Evolutionary conservation across 37 sponge, comb jelly and placozoan genomes (phyloP).

Genomic region (Ianthella basta): DNA sequence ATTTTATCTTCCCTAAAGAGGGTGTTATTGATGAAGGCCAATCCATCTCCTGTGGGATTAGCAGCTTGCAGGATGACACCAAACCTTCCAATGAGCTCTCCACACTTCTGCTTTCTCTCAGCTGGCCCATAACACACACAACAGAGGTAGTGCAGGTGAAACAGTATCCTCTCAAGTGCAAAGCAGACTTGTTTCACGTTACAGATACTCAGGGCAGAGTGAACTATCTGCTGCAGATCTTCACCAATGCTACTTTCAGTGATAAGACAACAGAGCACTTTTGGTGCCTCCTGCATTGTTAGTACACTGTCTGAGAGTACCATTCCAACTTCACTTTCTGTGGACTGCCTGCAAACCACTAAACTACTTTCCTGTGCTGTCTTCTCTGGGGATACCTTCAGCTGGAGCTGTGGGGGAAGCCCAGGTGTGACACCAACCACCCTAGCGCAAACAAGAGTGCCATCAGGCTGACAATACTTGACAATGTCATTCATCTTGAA

Average conservation of each 20-base stretch:
- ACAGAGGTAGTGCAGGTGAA: conserved; percentile 22
- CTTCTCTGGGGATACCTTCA: too few species aligned
- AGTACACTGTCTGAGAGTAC: not conserved
- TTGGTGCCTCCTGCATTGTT: not conserved
- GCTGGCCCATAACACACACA: not conserved
- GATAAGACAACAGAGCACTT: not conserved
- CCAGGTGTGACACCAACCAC: not conserved
- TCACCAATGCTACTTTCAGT: not conserved
- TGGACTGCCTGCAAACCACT: conserved; percentile 1
- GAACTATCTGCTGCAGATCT: not conserved
- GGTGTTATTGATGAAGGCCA: too few species aligned
- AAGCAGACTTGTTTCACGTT: not conserved
- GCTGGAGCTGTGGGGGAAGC: too few species aligned
- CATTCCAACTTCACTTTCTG: not conserved
- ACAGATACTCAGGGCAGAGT: not conserved
- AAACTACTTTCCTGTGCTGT: not conserved
- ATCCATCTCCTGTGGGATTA: too few species aligned
- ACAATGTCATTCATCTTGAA: not conserved
- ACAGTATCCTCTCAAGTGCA: conserved; percentile 16
- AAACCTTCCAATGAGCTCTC: not conserved
- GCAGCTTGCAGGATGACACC: not conserved
- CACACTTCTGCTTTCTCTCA: not conserved
- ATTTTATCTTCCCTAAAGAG: not conserved
- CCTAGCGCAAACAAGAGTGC: not conserved
- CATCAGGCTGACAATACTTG: conserved; percentile 26